Base-by-base conservation (phyloP, 2,888 invertebrate genomes). In the Acrocera orbiculus region DNA sequence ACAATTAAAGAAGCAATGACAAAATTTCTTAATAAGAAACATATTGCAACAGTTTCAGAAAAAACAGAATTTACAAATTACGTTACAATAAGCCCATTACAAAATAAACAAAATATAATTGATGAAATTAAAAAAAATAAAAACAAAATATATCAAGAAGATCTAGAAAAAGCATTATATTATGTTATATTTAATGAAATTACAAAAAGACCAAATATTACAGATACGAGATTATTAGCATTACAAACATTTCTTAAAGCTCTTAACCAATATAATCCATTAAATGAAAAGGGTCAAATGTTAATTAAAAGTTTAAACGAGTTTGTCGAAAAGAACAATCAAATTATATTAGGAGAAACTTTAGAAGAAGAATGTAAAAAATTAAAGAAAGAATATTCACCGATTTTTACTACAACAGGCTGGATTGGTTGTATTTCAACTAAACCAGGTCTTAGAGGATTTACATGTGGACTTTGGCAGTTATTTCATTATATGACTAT, bases 391-490 rank as follows among this genome's bases (percentile, higher is more conserved):
- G 54, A 61, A 20, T 60, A 69, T 44, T 53, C 62, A n/a, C 67
- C 72, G 11, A 65, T 76, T 6, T 57, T 52, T 38, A 49, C 55
- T 1, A 51, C 62, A 0, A 48, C 50, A 15, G 59, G 62, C n/a
- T 95, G 80, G 73, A 58, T 81, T 22, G 78, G 76, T 3, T 98
- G 96, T 52, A 67, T 66, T 45, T 87, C 90, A 8, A 89, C 89
- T 45, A 65, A 69, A 35, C 59, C 72, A 0, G 44, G 46, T 3
- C 73, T 69, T 47, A 67, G 95, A 31, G 92, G 93, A 9, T 96
- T 85, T 55, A 82, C 92, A 1, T 98, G 96, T 60, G 81, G 90
- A 0, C 63, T 98, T 20, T 98, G 98, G 98, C 80, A 76, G 10
- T 61, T 92, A 45, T 98, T 93, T 53, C 98, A 98, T 52, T 80